Base-by-base conservation (phyloP, 2,797 vertebrate genomes). In the Typhlichthys subterraneus region DNA sequence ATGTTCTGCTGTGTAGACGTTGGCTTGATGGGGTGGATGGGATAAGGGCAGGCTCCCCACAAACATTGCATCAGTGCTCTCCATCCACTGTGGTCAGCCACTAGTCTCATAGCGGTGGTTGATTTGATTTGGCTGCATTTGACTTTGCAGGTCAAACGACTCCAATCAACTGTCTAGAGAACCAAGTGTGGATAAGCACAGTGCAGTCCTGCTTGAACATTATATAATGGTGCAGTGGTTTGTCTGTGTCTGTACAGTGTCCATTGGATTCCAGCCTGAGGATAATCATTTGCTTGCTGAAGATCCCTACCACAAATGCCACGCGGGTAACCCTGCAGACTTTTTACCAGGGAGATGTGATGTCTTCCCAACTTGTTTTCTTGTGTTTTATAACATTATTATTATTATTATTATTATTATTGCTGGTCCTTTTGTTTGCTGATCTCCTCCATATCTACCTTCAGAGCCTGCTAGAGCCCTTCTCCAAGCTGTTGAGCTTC, bases 221-320 rank as follows among this genome's bases (percentile, higher is more conserved):
- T 8, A 33, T 29, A 14, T 13, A 50, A 47, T 13, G 23, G 29
- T 58, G 57, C 45, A 29, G 10, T 12, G 57, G 42, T 23, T 52
- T 67, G 3, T 77, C 17, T 64, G 33, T 75, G 29, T 77, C 38
- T 84, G 69, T 48, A 59, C 82, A 99, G 98, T 99, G 96, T 90
- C 97, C 95, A 71, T 92, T 99, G 89, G 98, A 99, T 89, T 98
- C 97, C 68, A 95, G 97, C 79, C 88, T 99, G 83, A 95, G 97
- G 86, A 98, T 98, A 81, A 99, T 99, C 89, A 97, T 99, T 88
- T 98, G 97, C 85, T 91, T 99, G 68, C 84, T 99, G 89, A 99
- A 99, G 93, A 99, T 99, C 80, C 96, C 97, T 4, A 94, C 95
- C 14, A 94, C 94, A 53, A 99, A 95, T 87, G 95, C 97, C 76